phyloP scores from a whole-genome alignment of 2,888 invertebrate genomes.

The Tyria jacobaeae region DNA sequence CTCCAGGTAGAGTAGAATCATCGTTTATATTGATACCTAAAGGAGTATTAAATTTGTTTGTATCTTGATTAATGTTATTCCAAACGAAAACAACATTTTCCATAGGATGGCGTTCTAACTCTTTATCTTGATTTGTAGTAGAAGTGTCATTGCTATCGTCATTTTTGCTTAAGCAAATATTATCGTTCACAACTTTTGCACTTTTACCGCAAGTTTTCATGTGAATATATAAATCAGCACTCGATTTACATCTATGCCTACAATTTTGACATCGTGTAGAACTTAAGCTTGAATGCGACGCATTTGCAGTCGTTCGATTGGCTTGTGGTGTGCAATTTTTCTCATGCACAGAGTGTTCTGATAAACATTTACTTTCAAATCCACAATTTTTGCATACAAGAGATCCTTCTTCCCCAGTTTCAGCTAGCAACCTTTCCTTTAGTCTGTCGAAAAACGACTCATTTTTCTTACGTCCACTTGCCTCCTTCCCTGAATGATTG shows the following conservation, averaged over 20 bases:
- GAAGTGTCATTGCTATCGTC: constrained; percentile 66
- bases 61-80: constrained; percentile 88
- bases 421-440: constrained; percentile 90
- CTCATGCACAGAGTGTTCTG: constrained; percentile 93
- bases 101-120: constrained; percentile 89
- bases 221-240: constrained; percentile 91
- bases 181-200: constrained; percentile 66
- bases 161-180: constrained; percentile 65
- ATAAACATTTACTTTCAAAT: constrained; percentile 92
- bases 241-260: constrained; percentile 94
- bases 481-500: constrained; percentile 63
- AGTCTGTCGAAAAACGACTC: constrained; percentile 94
- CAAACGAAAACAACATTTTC: constrained; percentile 94
- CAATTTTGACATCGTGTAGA: constrained; percentile 95
- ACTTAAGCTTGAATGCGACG: constrained; percentile 83
- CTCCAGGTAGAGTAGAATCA: constrained; percentile 76
- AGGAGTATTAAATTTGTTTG: constrained; percentile 74
- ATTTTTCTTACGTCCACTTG: constrained; percentile 86
- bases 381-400: constrained; percentile 90
- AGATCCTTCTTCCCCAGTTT: constrained; percentile 88
- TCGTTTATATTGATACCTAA: constrained; percentile 80
- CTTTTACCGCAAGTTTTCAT: constrained; percentile 89
- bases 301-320: constrained; percentile 71
- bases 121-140: constrained; percentile 67
- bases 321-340: constrained; percentile 87